These are phyloP conservation scores for Neodon shergylaensis DNA, from an alignment of 2,113 vertebrate species.

Conservation along the genomic window DNA sequence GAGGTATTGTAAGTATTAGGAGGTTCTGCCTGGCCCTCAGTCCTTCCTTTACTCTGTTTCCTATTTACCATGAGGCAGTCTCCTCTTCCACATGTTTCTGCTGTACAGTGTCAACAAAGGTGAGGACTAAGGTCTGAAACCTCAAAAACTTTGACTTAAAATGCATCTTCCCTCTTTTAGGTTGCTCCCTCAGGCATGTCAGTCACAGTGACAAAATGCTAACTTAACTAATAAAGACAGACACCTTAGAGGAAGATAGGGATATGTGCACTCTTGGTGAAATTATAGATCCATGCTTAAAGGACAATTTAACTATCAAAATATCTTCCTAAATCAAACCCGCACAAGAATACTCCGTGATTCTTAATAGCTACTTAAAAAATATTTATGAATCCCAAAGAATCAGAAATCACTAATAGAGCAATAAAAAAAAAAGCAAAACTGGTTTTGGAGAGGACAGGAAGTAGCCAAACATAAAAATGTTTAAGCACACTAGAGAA, in stretches of 20 bases:
- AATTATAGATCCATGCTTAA: not conserved
- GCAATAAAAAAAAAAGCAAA: not conserved
- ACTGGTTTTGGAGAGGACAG: constrained; percentile 21
- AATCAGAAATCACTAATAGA: not conserved
- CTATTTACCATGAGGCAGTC: not conserved
- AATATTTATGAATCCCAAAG: not conserved
- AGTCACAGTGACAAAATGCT: not conserved
- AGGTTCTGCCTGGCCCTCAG: no score
- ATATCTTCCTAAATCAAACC: no score
- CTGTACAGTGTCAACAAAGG: not conserved
- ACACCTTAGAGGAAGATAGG: not conserved
- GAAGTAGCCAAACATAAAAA: constrained; percentile 27
- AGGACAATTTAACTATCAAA: no score
- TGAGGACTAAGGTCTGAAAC: not conserved
- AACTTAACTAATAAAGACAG: not conserved
- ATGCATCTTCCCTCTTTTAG: not conserved
- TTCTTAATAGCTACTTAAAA: not conserved
- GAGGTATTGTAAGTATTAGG: not conserved
- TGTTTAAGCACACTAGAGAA: not conserved
- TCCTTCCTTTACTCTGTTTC: not conserved
- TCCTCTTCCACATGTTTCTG: not conserved
- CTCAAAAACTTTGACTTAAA: not conserved
- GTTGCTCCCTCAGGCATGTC: not conserved
- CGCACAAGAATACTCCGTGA: not conserved
- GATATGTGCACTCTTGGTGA: not conserved